Percentiles rank a stretch among this genome's conserved stretches.
phyloP scores from a whole-genome alignment of 2,797 vertebrate species.

The Chelon labrosus region DNA sequence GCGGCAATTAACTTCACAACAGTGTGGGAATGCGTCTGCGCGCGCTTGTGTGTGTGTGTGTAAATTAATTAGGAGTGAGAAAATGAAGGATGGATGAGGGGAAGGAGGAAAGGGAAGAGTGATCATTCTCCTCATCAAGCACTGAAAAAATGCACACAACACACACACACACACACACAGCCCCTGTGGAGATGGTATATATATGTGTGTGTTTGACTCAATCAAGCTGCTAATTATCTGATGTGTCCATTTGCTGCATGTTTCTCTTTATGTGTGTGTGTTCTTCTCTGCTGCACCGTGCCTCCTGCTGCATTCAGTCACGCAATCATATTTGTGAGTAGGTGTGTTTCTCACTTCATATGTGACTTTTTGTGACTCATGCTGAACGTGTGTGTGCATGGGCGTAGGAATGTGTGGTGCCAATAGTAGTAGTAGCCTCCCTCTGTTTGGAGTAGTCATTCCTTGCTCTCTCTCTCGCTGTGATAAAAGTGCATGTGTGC shows the following conservation, averaged over 20 bases:
- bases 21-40: slow-evolving; percentile 24
- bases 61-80: slow-evolving; percentile 69
- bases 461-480: slow-evolving; percentile 1
- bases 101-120: slow-evolving; percentile 42
- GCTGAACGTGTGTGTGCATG: slow-evolving; percentile 25
- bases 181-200: slow-evolving; percentile 10
- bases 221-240: slow-evolving; percentile 55
- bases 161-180: slow-evolving; percentile 18
- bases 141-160: slow-evolving; percentile 40
- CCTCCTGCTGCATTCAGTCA: slow-evolving; percentile 50
- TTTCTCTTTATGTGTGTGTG: slow-evolving; percentile 13
- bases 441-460: slow-evolving; percentile 30
- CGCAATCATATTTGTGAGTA: slow-evolving; percentile 50
- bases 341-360: slow-evolving; percentile 56
- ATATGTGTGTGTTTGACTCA: slow-evolving; percentile 35
- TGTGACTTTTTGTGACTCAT: slow-evolving; percentile 56
- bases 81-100: slow-evolving; percentile 57
- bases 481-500: slow-evolving; percentile 18
- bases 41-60: slow-evolving; percentile 3
- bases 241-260: slow-evolving; percentile 37
- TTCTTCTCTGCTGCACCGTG: neutral
- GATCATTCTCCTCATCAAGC: slow-evolving; percentile 67
- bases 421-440: slow-evolving; percentile 37
- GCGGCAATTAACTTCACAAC: slow-evolving; percentile 66
- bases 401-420: slow-evolving; percentile 22